A percentile compares a stretch with the other conserved stretches of the same genome.
These are phyloP conservation scores for Cyrtorhinus lividipennis DNA, from an alignment of 1,140 invertebrate genomes.

Conservation along the genomic window DNA sequence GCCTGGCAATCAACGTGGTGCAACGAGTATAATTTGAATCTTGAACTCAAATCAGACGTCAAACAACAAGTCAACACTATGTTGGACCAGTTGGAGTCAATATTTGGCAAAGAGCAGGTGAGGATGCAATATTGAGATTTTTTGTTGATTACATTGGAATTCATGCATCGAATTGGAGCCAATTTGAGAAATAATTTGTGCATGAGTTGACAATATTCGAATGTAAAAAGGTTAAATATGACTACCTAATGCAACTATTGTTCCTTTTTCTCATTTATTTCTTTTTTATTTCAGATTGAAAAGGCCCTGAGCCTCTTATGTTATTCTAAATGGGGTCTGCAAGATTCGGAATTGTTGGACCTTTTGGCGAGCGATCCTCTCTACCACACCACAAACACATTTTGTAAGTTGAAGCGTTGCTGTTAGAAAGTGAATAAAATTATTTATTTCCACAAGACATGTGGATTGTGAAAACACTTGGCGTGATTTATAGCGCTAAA, in stretches of 20 bases:
- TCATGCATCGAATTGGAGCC: too few relatives aligned
- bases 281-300: slow-evolving; percentile 34
- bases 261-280: too few relatives aligned
- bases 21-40: slow-evolving; percentile 33
- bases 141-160: not conserved
- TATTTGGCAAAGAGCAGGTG: slow-evolving; percentile 41
- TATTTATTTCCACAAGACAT: too few relatives aligned
- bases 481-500: too few relatives aligned
- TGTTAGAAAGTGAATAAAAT: too few relatives aligned
- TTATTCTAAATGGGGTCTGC: slow-evolving; percentile 51
- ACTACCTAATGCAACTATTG: too few relatives aligned
- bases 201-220: too few relatives aligned
- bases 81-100: slow-evolving; percentile 47
- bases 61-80: slow-evolving; percentile 43
- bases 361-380: slow-evolving; percentile 51
- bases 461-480: too few relatives aligned
- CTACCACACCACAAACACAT: slow-evolving; percentile 39
- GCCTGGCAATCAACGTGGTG: slow-evolving; percentile 51
- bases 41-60: slow-evolving; percentile 37
- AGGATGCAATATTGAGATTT: not conserved
- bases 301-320: slow-evolving; percentile 49
- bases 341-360: slow-evolving; percentile 58
- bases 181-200: too few relatives aligned
- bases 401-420: slow-evolving; percentile 34
- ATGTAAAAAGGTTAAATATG: too few relatives aligned